Evolutionary conservation across 30 jellyfish, hydroid and myxozoan species (phyloP), one percentile per base, ranked within the genome.

Genomic region (Pseudorhiza aurosa): DNA sequence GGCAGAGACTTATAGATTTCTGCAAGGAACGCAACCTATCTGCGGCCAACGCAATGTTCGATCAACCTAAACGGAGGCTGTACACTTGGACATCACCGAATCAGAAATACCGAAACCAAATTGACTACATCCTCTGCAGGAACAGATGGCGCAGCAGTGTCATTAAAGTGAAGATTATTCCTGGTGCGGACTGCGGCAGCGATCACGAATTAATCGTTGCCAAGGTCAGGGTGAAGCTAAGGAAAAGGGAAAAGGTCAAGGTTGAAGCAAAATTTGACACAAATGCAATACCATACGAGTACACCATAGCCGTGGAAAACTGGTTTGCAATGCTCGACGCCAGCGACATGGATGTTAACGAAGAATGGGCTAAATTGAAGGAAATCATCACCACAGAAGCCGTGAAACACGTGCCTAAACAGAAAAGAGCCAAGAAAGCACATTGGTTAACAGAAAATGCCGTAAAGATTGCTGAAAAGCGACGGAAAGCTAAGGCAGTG

Each of bases 171-270:
- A 46, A 46, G 60, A 46, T 27, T 12, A 46, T 33, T 14, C 72
- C 59, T 14, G 25, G 35, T 65, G 80, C 80, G n/a, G 80, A 65
- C 25, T 32, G 80, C 14, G 59, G 80, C 15, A 65, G 80, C 25
- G 80, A 65, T 68, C 59, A 65, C 59, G 69, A 39, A 68, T 25
- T 65, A 4, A 5, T 65, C 17, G 31, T 10, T 18, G 80, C 46
- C 26, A 29, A 32, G 80, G 18, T 58, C 72, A 58, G 47, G 72
- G 32, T 58, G 47, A 58, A n/a, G n/a, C n/a, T n/a, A n/a, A n/a
- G 21, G 60, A 46, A 6, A 58, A 58, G 72, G 25, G 15, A 58
- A 58, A 26, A 33, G 25, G 25, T 29, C 25, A 12, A 58, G n/a
- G n/a, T 29, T 14, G 39, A 33, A 26, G 25, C 25, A 58, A 58